Evolutionary conservation across 2,797 vertebrate species (phyloP).

Genomic region (Myotis findleyi): DNA sequence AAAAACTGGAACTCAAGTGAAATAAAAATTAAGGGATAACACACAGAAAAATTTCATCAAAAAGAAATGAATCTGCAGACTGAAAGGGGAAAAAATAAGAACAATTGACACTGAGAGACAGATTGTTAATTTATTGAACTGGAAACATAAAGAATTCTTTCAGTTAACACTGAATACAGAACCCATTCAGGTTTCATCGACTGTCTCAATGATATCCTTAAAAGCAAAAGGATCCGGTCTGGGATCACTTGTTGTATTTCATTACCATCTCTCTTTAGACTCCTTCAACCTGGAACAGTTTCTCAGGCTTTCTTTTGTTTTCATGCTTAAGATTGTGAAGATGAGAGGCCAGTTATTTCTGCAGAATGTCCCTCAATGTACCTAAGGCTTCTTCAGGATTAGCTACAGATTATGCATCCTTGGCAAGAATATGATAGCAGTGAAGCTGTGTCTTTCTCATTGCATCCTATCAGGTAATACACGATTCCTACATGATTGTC

Average conservation of each 20-base stretch:
- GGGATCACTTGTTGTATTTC: neutral
- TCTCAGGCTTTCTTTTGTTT: neutral
- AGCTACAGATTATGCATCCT: neutral
- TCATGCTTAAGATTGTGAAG: neutral
- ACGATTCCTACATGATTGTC: neutral
- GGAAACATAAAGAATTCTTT: conserved; percentile 24
- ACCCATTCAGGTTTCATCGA: neutral
- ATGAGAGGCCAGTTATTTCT: conserved; percentile 7
- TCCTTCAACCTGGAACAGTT: neutral
- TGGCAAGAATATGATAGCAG: neutral
- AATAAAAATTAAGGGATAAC: neutral
- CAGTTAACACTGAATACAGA: neutral
- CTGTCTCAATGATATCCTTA: neutral
- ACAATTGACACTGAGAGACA: neutral
- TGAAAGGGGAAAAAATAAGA: neutral
- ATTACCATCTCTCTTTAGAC: neutral
- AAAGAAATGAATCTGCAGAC: neutral
- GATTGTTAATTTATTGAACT: neutral
- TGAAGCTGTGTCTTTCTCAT: neutral
- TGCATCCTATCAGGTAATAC: neutral
- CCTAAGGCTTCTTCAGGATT: neutral
- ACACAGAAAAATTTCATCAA: neutral
- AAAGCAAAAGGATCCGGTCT: neutral
- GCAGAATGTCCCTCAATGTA: neutral
- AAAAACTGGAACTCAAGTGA: neutral